phyloP scores from a whole-genome alignment of 1,140 invertebrate species.

The Anoplophora glabripennis region DNA sequence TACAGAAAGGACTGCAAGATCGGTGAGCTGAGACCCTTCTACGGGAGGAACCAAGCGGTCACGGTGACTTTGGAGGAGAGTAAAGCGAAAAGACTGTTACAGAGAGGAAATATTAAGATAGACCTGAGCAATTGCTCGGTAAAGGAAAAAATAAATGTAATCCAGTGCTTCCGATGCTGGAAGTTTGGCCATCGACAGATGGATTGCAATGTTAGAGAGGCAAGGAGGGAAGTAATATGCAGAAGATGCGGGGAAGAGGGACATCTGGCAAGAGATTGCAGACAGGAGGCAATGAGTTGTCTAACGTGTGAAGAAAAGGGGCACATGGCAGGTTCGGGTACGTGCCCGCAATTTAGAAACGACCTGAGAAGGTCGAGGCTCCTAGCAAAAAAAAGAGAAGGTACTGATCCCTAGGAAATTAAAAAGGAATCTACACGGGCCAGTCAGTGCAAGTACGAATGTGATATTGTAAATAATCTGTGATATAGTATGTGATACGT shows the following conservation, averaged over 20 bases:
- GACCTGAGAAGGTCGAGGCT: not conserved
- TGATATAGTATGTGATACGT: too few relatives aligned
- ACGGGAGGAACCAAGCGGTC: conserved; percentile 6
- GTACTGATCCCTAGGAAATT: too few relatives aligned
- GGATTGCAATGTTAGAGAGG: conserved; percentile 17
- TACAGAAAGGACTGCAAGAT: too few relatives aligned
- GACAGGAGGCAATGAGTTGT: not conserved
- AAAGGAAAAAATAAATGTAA: conserved; percentile 11
- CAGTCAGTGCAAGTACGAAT: too few relatives aligned
- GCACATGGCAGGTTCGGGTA: not conserved
- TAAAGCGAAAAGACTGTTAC: not conserved
- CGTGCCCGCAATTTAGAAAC: conserved; percentile 1
- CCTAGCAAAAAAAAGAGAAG: not conserved
- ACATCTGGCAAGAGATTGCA: conserved; percentile 10
- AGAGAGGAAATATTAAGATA: conserved; percentile 4
- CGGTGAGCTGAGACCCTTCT: conserved; percentile 10
- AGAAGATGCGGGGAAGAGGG: conserved; percentile 18
- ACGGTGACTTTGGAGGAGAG: conserved; percentile 4
- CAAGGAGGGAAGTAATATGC: conserved; percentile 16
- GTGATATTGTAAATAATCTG: too few relatives aligned
- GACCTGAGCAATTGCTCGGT: conserved; percentile 18
- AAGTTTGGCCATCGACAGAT: conserved; percentile 7
- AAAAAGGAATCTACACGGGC: too few relatives aligned
- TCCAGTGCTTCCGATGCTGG: conserved; percentile 28
- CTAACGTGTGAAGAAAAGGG: not conserved